Base-by-base conservation (phyloP, 2,888 invertebrate genomes). In the Pelosia muscerda region DNA sequence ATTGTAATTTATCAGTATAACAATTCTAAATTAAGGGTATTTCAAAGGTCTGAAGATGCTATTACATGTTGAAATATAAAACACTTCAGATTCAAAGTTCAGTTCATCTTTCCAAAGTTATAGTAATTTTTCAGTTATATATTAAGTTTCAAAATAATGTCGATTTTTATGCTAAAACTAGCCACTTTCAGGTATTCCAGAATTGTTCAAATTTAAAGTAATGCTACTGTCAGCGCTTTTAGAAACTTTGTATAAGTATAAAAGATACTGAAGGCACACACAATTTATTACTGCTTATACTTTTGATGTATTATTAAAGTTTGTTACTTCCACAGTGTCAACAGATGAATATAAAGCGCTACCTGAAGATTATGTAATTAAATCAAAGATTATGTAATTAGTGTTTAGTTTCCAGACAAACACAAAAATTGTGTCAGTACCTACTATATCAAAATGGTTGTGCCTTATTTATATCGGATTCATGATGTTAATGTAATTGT, bases 381-480 rank as follows among this genome's bases (percentile, higher is more conserved):
- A n/a, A n/a, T n/a, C n/a, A n/a, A n/a, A n/a, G n/a, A n/a, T n/a
- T 49, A 26, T n/a, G 42, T 6, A 28, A 49, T 28, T 15, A 53
- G 54, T 22, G 10, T 54, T 23, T 9, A 61, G 26, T 49, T 28
- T 23, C 34, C 54, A 23, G 31, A 23, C 13, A 23, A 63, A 54
- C 8, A 22, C 15, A 62, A 31, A 61, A 26, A 5, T 23, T 8
- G 15, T 71, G 59, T 69, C 65, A 75, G 71, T 63, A 72, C 71
- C 75, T 71, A 57, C 80, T 83, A n/a, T 83, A 75, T 76, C 76
- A 71, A 81, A 86, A 85, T 86, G 90, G 90, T 92, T 92, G 94
- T 94, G 94, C 92, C 93, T 93, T 94, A 93, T 88, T 89, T 88
- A 78, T 83, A 82, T 79, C 81, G 78, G 77, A 86, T 83, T 82